Evolutionary conservation across 2,113 vertebrate species (phyloP).

Genomic region (Nymphicus hollandicus): DNA sequence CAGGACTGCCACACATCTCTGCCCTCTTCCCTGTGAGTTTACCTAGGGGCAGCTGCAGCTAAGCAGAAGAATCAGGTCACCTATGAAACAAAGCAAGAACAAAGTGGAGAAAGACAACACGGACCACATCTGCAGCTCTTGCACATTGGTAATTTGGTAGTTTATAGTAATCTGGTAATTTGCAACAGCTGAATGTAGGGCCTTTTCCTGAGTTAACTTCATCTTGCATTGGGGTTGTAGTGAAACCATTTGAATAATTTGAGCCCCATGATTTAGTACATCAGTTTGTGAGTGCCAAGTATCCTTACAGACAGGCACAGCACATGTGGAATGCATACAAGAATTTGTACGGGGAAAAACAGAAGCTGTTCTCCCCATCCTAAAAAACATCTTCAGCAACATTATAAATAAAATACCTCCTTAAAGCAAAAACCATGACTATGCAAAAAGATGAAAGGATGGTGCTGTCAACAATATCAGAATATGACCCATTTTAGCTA

Average conservation of each 20-base stretch:
- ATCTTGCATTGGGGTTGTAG: neutral
- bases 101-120: neutral
- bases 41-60: neutral
- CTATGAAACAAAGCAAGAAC: neutral
- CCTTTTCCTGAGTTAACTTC: neutral
- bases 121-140: neutral
- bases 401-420: neutral
- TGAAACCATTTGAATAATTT: neutral
- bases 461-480: neutral
- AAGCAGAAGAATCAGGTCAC: neutral
- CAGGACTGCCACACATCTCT: neutral
- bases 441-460: neutral
- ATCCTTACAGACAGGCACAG: neutral
- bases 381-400: neutral
- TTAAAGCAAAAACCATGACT: neutral
- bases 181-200: neutral
- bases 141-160: neutral
- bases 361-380: neutral
- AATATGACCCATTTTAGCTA: slow-evolving; percentile 15
- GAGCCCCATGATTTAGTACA: neutral
- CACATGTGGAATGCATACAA: neutral
- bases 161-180: slow-evolving; percentile 26
- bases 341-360: neutral
- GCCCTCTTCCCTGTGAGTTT: neutral
- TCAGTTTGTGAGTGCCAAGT: neutral